Evolutionary conservation across 2,113 vertebrate species (phyloP).

Genomic region (Melanostigma gelatinosum): DNA sequence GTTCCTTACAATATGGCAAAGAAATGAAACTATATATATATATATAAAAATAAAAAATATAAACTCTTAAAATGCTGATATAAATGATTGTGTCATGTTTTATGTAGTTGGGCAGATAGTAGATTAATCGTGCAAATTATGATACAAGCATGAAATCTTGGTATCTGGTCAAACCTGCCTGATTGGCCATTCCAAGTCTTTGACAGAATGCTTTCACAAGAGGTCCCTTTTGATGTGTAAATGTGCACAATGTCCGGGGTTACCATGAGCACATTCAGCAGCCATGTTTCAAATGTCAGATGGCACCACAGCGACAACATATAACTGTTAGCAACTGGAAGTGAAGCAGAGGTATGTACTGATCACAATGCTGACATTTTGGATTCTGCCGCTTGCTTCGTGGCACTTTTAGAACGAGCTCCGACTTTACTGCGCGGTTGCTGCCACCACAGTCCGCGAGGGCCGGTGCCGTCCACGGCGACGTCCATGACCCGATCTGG

Average conservation of each 20-base stretch:
- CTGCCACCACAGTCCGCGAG: slow-evolving; percentile 81
- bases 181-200: background rate
- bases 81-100: no score
- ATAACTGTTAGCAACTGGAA: background rate
- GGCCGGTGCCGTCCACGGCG: slow-evolving; percentile 90
- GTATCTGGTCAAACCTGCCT: no score
- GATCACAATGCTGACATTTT: background rate
- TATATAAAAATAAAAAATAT: no score
- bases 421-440: slow-evolving; percentile 1
- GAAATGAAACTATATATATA: no score
- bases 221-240: slow-evolving; percentile 40
- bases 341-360: background rate
- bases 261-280: background rate
- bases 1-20: no score
- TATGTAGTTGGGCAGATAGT: no score
- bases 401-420: slow-evolving; percentile 77
- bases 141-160: no score
- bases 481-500: slow-evolving; percentile 90
- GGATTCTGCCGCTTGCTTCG: background rate
- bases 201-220: slow-evolving; percentile 16
- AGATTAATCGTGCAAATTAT: no score
- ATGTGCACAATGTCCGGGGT: slow-evolving; percentile 58
- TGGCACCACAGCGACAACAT: background rate
- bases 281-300: slow-evolving; percentile 8
- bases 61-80: no score